A percentile compares a stretch with the other conserved stretches of the same genome.
These are phyloP conservation scores for Panopea generosa DNA, from an alignment of 2,888 invertebrate genomes.

Conservation along the genomic window DNA sequence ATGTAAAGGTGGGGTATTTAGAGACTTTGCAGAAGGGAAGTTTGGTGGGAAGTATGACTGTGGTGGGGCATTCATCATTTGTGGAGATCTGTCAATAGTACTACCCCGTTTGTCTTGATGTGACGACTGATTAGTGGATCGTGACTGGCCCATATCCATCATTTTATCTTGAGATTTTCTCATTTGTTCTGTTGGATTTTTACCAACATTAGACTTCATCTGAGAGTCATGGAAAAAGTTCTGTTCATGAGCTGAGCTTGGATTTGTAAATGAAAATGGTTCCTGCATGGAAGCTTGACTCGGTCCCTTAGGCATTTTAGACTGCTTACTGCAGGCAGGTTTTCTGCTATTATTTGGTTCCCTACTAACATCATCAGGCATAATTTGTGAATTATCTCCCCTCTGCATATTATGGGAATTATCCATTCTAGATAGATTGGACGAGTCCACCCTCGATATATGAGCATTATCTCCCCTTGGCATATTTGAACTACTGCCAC, in stretches of 20 bases:
- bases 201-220: constrained; percentile 61
- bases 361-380: constrained; percentile 33
- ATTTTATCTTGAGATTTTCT: constrained; percentile 50
- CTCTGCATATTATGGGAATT: constrained; percentile 31
- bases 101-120: constrained; percentile 49
- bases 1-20: constrained; percentile 74
- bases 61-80: constrained; percentile 64
- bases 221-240: constrained; percentile 56
- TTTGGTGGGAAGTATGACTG: constrained; percentile 68
- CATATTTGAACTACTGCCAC: constrained; percentile 32
- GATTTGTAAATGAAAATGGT: constrained; percentile 43
- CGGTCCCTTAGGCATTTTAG: constrained; percentile 50
- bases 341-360: constrained; percentile 33
- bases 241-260: constrained; percentile 46
- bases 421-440: constrained; percentile 27
- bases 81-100: constrained; percentile 64
- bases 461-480: constrained; percentile 52
- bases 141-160: constrained; percentile 50
- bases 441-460: constrained; percentile 36
- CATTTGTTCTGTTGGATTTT: constrained; percentile 62
- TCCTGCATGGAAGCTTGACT: constrained; percentile 48
- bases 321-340: constrained; percentile 61
- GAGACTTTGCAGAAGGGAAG: constrained; percentile 67
- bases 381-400: constrained; percentile 33
- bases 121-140: constrained; percentile 42